Base-by-base conservation (phyloP, 1,140 invertebrate species). In the Liolophura sinensis region DNA sequence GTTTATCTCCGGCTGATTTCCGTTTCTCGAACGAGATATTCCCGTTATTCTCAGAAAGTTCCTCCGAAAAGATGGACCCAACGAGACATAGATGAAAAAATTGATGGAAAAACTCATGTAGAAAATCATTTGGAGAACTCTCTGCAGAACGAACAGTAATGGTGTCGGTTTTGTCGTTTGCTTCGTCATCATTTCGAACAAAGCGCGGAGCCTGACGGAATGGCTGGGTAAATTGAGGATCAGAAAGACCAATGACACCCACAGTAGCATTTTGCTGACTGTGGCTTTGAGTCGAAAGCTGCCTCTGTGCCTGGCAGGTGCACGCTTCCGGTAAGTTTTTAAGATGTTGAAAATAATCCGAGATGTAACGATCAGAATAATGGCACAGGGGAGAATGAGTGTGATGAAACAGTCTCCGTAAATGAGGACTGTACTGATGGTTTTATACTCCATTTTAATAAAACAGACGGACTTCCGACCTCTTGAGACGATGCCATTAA, bases 51-150 rank as follows among this genome's bases (percentile, higher is more conserved):
- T 40, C 3, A 40, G 31, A 40, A 40, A 40, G 31, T 40, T 40
- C 31, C 31, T 40, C 9, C 9, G 31, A 40, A 40, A 40, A 40
- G 31, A 40, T 9, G 31, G 31, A 9, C 77, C 77, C 40, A 74
- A 79, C 0, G 69, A 14, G 14, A 74, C 91, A 82, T 94, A 94
- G 18, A 94, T 86, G 18, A 91, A 86, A 78, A 94, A 93, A 86
- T 94, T 94, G 52, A 93, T 91, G 58, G 91, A 91, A 76, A 93
- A 93, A 82, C 93, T 93, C 12, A 90, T 90, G 73, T 92, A 88
- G 82, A 92, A 94, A 18, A 92, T 83, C 18, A 85, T 80, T 65
- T 84, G 88, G 68, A 80, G 82, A 64, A 87, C 31, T 40, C 31
- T 40, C 31, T 40, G 31, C 31, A 40, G 9, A 40, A 40, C 31